Evolutionary conservation across 2,797 vertebrate species (phyloP), one percentile per base, ranked within the genome.

Genomic region (Gobio occitaniae): DNA sequence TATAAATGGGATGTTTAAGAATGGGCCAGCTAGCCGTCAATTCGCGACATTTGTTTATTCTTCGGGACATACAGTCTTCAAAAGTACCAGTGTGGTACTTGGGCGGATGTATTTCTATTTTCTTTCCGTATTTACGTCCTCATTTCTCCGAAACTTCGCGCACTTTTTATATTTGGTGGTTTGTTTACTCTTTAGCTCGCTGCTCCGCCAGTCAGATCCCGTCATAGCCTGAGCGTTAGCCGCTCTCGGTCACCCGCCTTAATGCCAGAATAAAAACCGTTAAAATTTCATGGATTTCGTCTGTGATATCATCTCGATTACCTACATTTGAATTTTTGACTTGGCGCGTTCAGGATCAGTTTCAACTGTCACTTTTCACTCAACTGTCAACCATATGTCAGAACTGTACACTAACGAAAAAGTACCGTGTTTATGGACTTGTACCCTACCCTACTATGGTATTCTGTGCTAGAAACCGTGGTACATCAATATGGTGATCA

Each of bases 281-380:
- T 83, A 44, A 76, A 76, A 68, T 16, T 0, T 5, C 19, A 44
- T n/a, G 38, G 6, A 9, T 66, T 63, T 68, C 13, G 1, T 6
- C 29, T 12, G n/a, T 82, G 56, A 61, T 44, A 63, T 82, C 41
- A 74, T 63, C 38, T 63, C 25, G 10, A 7, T 48, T 1, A 3
- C 6, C 69, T 32, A 11, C 17, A 32, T 77, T 77, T 68, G 16
- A 84, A 77, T 38, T 17, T 75, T 76, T 8, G 21, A 66, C 0
- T 56, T 68, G 44, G 82, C 63, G 72, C 47, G 17, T 41, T 47
- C 9, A 47, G 12, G 19, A 32, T 44, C 12, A 6, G 11, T 66
- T 65, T 44, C 19, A 83, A 76, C 56, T 75, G 82, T 83, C 82
- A 76, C 44, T 66, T 71, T 82, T 71, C 16, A 44, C 21, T 59